phyloP scores from a whole-genome alignment of 2,797 vertebrate genomes.

The Hemibagrus guttatus region DNA sequence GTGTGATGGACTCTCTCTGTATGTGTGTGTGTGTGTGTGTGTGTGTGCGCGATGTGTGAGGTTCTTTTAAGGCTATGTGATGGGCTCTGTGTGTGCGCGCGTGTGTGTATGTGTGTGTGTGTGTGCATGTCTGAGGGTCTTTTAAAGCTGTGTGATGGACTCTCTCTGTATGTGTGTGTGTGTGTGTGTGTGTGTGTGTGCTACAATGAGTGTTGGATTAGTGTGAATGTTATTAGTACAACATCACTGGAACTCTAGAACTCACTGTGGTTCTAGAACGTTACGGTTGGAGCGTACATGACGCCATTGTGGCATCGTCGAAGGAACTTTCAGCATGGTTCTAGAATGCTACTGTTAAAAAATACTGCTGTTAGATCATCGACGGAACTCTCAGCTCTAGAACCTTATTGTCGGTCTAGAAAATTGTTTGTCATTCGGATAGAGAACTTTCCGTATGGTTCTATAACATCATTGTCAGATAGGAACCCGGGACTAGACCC shows the following conservation, averaged over 20 bases:
- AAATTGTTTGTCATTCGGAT: not conserved
- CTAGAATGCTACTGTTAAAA: not conserved
- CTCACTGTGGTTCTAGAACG: not conserved
- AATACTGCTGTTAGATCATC: not conserved
- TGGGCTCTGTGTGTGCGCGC: not conserved
- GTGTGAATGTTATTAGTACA: too few relatives aligned
- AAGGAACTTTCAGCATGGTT: not conserved
- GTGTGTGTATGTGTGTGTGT: not conserved
- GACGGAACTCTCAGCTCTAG: not conserved
- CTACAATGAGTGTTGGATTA: not conserved
- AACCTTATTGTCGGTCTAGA: not conserved
- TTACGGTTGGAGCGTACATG: not conserved
- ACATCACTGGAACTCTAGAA: not conserved
- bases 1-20: not conserved
- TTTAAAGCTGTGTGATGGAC: not conserved
- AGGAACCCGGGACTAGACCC: not conserved
- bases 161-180: conserved; percentile 31
- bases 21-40: conserved; percentile 47
- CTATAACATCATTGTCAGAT: not conserved
- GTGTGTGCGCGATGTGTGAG: conserved; percentile 8
- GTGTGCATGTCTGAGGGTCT: too few relatives aligned
- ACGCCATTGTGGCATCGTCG: not conserved
- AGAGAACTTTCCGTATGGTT: not conserved
- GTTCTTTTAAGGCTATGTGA: conserved; percentile 7
- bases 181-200: conserved; percentile 26